phyloP scores from a whole-genome alignment of 2,888 invertebrate species.

The Aphidoletes aphidimyza region DNA sequence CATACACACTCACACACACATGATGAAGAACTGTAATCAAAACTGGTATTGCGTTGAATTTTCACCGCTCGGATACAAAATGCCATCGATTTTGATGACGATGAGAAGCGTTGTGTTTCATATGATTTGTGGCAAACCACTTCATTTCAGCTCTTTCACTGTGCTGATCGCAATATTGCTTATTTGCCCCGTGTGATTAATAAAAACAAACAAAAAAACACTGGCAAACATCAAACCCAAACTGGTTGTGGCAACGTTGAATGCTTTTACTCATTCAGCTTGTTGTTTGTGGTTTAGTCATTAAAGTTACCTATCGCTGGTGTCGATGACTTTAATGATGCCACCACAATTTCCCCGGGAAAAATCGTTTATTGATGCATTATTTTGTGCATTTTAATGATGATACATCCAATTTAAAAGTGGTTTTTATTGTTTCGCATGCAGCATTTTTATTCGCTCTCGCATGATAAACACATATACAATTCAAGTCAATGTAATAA shows the following conservation, averaged over 20 bases:
- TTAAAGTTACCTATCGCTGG: not conserved
- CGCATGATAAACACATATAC: not conserved
- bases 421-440: not conserved
- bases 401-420: not conserved
- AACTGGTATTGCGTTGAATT: not conserved
- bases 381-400: conserved; percentile 2
- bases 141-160: not conserved
- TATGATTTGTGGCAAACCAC: conserved; percentile 31
- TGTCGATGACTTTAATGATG: conserved; percentile 42
- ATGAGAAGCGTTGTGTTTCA: not conserved
- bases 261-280: not conserved
- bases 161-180: not conserved
- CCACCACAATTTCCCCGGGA: not conserved
- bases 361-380: not conserved
- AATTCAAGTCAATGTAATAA: not conserved
- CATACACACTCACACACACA: not conserved
- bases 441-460: not conserved
- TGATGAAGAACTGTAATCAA: not conserved
- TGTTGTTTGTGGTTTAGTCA: not conserved
- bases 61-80: not conserved
- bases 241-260: not conserved
- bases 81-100: not conserved
- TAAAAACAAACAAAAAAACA: not conserved
- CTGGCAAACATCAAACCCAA: too few relatives aligned
- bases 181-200: not conserved